Evolutionary conservation across 1,140 invertebrate species (phyloP).

Genomic region (Pomphorhynchus laevis): DNA sequence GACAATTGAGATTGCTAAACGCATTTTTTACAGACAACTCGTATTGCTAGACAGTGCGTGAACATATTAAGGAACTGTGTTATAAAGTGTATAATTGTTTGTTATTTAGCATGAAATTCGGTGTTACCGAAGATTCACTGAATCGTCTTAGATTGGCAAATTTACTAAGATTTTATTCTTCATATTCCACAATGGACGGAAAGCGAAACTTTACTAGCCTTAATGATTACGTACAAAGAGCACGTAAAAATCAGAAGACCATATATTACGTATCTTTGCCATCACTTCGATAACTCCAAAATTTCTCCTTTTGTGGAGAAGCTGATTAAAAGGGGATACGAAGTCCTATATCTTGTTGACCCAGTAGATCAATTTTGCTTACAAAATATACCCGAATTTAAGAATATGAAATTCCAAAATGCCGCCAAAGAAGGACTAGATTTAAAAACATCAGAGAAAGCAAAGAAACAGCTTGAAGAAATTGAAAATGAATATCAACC

Average conservation of each 20-base stretch:
- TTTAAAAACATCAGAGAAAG: conserved; percentile 34
- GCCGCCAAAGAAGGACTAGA: conserved; percentile 87
- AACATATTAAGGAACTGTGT: no score
- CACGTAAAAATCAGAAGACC: conserved; percentile 77
- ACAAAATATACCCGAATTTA: conserved; percentile 79
- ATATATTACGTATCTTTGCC: conserved; percentile 86
- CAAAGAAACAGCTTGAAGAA: conserved; percentile 37
- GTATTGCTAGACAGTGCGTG: no score
- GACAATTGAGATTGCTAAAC: no score
- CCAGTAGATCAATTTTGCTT: conserved; percentile 93
- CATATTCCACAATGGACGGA: conserved; percentile 31
- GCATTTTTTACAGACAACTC: no score
- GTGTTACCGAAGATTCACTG: conserved; percentile 75
- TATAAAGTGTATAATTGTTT: no score
- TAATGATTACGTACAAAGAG: conserved; percentile 54
- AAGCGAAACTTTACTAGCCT: conserved; percentile 31
- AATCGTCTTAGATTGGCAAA: conserved; percentile 78
- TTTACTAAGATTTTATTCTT: conserved; percentile 54
- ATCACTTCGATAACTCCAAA: conserved; percentile 26
- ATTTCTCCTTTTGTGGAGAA: conserved; percentile 77
- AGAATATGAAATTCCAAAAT: conserved; percentile 97
- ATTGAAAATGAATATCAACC: no score
- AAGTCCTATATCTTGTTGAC: conserved; percentile 62
- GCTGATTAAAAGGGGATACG: conserved; percentile 59
- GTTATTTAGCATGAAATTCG: conserved; percentile 75